Base-by-base conservation (phyloP, 1,140 invertebrate genomes). In the Adelges cooleyi region DNA sequence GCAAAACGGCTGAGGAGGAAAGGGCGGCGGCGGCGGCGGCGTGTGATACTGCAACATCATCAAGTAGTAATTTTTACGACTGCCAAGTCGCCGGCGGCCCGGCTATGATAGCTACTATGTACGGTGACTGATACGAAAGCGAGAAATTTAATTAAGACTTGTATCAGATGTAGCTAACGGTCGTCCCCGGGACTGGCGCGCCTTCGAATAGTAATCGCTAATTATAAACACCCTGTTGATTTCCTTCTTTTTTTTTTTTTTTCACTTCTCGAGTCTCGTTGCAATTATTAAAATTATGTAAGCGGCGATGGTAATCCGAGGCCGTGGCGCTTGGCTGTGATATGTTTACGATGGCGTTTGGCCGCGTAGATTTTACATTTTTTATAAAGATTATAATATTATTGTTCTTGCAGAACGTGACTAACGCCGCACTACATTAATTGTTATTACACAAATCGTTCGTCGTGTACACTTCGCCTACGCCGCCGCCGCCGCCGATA, bases 131-230 rank as follows among this genome's bases (percentile, higher is more conserved):
- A 62, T 42, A 62, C 56, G n/a, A 13, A 33, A 25, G n/a, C 25
- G 56, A 33, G 42, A 48, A 62, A 48, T 48, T 62, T 62, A 62
- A 62, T 62, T 62, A 62, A 62, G 18, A 62, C 44, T 62, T 62
- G 56, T 18, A 62, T 62, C 56, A 62, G 56, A 62, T 62, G 56
- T 62, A 1, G 11, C 56, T 62, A 62, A 62, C 56, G 56, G 56
- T 62, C 25, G 20, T 48, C 25, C 2, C 23, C 38, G 23, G 4
- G 40, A 44, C 17, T 29, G 3, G n/a, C 23, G 36, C 53, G 38
- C 53, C 6, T 42, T 22, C 17, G 25, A 46, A 62, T 62, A 48
- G 25, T 46, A 62, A 48, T 48, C 42, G 25, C 42, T 62, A 62
- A 62, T 62, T 62, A 62, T 46, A 62, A 33, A 48, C 56, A 62